Percentiles rank a stretch among this genome's conserved stretches.
Evolutionary conservation across 2,888 invertebrate species (phyloP).

Genomic region (Synergus gifuensis): DNA sequence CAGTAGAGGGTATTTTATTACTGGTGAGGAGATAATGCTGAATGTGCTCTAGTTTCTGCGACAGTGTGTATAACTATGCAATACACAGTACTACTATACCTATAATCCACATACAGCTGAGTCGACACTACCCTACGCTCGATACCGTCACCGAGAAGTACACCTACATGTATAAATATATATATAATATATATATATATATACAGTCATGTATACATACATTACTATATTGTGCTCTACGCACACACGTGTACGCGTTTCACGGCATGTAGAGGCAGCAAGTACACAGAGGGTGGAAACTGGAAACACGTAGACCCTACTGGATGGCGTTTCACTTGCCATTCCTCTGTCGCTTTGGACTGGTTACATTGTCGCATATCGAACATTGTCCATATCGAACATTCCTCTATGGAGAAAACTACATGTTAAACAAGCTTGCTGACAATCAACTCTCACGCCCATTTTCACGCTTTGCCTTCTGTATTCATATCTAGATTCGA

Average conservation of each 20-base stretch:
- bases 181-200: background rate
- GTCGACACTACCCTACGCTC: constrained; percentile 41
- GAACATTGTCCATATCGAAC: constrained; percentile 35
- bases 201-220: background rate
- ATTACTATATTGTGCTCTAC: constrained; percentile 11
- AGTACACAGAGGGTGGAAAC: constrained; percentile 40
- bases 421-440: constrained; percentile 30
- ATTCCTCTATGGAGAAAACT: constrained; percentile 35
- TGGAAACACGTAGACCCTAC: constrained; percentile 36
- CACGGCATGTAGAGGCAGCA: constrained; percentile 21
- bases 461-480: background rate
- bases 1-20: constrained; percentile 64
- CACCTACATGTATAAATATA: constrained; percentile 7
- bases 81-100: background rate
- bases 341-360: constrained; percentile 40
- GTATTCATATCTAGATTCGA: constrained; percentile 4
- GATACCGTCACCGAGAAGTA: constrained; percentile 44
- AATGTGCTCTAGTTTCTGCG: constrained; percentile 52
- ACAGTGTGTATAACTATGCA: constrained; percentile 17
- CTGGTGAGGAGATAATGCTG: constrained; percentile 57
- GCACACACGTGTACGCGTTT: constrained; percentile 11
- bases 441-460: constrained; percentile 28
- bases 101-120: constrained; percentile 15
- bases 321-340: constrained; percentile 41
- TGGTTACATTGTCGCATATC: constrained; percentile 38